These are phyloP conservation scores for Ambastaia sidthimunki DNA, from an alignment of 2,797 vertebrate genomes.

Conservation along the genomic window DNA sequence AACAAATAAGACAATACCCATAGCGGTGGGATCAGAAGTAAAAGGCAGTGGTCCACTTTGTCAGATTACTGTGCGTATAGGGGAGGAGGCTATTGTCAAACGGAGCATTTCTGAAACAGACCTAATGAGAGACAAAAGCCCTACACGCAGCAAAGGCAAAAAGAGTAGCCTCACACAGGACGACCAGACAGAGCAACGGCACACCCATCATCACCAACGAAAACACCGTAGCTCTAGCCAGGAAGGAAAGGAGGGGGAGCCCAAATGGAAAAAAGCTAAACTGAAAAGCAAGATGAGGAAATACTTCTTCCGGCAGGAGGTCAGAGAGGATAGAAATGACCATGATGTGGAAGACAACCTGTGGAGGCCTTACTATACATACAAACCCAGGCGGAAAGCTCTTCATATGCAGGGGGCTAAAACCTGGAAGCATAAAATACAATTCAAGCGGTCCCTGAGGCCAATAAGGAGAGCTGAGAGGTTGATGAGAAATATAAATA, in stretches of 20 bases:
- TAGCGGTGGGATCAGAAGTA: slow-evolving; percentile 72
- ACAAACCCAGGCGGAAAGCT: slow-evolving; percentile 88
- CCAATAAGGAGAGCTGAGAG: slow-evolving; percentile 79
- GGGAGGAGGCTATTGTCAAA: slow-evolving; percentile 91
- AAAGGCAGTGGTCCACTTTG: slow-evolving; percentile 84
- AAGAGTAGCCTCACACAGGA: slow-evolving; percentile 68
- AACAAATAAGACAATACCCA: slow-evolving; percentile 79
- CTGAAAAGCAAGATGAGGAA: slow-evolving; percentile 73
- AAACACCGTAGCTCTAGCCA: slow-evolving; percentile 72
- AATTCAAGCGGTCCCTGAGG: slow-evolving; percentile 80
- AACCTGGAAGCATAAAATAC: slow-evolving; percentile 82
- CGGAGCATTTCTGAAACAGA: slow-evolving; percentile 91
- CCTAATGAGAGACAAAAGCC: slow-evolving; percentile 83
- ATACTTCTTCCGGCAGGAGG: slow-evolving; percentile 82
- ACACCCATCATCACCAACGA: slow-evolving; percentile 77
- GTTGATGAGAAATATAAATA: slow-evolving; percentile 69
- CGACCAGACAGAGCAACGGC: slow-evolving; percentile 71
- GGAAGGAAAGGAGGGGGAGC: slow-evolving; percentile 64
- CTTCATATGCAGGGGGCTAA: slow-evolving; percentile 80
- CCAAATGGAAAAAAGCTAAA: slow-evolving; percentile 69
- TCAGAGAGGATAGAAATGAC: slow-evolving; percentile 83
- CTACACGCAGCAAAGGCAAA: slow-evolving; percentile 76
- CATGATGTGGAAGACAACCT: slow-evolving; percentile 86
- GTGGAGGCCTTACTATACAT: slow-evolving; percentile 92
- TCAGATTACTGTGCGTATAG: slow-evolving; percentile 91